phyloP scores from a whole-genome alignment of 1,140 invertebrate species.

The Ceratoteleas bidentatus region DNA sequence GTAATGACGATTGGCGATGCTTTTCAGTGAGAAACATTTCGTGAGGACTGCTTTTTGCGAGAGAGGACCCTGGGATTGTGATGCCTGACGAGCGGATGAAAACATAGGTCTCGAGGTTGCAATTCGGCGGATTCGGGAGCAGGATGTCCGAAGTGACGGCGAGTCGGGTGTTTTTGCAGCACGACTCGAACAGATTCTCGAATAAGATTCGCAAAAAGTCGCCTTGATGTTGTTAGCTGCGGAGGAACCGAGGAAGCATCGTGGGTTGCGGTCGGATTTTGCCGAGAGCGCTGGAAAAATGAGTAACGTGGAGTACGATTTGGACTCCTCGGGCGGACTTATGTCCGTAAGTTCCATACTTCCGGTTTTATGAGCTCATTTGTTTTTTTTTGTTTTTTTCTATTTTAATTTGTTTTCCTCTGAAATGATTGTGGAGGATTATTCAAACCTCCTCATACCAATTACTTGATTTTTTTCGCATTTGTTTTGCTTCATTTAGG shows the following conservation, averaged over 20 bases:
- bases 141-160: neutral
- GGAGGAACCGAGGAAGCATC: too few relatives aligned
- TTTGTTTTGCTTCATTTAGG: neutral
- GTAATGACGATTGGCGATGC: too few relatives aligned
- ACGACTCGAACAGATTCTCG: slow-evolving; percentile 33
- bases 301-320: slow-evolving; percentile 83
- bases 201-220: slow-evolving; percentile 56
- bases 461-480: too few relatives aligned
- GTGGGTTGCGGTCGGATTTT: too few relatives aligned
- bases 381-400: too few relatives aligned
- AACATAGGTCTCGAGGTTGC: neutral
- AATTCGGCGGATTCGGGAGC: neutral
- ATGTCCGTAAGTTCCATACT: slow-evolving; percentile 85
- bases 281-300: slow-evolving; percentile 66
- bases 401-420: too few relatives aligned
- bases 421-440: too few relatives aligned
- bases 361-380: neutral
- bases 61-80: slow-evolving; percentile 9
- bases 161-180: slow-evolving; percentile 8
- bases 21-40: slow-evolving; percentile 20
- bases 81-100: neutral
- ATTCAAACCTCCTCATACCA: too few relatives aligned
- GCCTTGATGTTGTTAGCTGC: slow-evolving; percentile 33
- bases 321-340: slow-evolving; percentile 84
- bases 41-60: neutral